Conservation (phyloP, 1,140 invertebrate genomes). For the Asobara japonica region DNA sequence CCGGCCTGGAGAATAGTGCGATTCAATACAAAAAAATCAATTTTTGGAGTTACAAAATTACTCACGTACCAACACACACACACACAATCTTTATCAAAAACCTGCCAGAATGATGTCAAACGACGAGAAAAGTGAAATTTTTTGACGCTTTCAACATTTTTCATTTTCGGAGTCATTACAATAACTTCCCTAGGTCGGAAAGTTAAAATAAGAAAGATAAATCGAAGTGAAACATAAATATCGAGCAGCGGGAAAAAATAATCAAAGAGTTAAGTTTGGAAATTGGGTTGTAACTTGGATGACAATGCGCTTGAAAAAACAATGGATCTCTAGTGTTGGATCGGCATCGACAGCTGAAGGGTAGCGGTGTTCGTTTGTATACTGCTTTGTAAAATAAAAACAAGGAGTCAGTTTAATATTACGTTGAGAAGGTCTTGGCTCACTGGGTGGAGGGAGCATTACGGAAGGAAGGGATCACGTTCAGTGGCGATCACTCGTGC, state of each 20-base stretch:
- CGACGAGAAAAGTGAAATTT: too few relatives aligned
- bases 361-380: background rate
- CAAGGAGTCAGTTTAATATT: background rate
- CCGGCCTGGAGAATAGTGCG: too few relatives aligned
- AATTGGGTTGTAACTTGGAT: background rate
- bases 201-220: background rate
- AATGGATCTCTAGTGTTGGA: background rate
- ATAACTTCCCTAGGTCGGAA: too few relatives aligned
- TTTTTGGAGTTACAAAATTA: too few relatives aligned
- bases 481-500: slow-evolving; percentile 39
- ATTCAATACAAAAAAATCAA: too few relatives aligned
- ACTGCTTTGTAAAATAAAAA: background rate
- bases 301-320: background rate
- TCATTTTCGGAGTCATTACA: too few relatives aligned
- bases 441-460: slow-evolving; percentile 41
- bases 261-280: background rate
- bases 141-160: too few relatives aligned
- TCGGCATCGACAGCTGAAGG: background rate
- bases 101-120: too few relatives aligned
- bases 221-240: background rate
- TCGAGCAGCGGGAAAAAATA: background rate
- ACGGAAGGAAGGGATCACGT: slow-evolving; percentile 59
- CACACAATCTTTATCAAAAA: too few relatives aligned
- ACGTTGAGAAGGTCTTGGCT: background rate
- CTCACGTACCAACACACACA: too few relatives aligned